Evolutionary conservation across 2,113 vertebrate genomes (phyloP).

Genomic region (Petrocephalus microphthalmus): DNA sequence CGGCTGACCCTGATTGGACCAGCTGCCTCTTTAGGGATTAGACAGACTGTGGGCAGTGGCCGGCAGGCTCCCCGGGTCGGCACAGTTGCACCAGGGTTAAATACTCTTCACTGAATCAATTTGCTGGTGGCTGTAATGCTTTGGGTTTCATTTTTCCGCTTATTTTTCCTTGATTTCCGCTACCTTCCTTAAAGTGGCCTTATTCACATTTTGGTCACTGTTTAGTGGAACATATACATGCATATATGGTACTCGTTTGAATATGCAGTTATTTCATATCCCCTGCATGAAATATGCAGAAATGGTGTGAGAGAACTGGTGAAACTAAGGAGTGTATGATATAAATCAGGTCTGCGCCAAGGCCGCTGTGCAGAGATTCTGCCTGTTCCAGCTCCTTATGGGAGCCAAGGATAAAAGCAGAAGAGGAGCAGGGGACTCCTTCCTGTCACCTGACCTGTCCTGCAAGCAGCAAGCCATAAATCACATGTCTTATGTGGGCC

Average conservation of each 20-base stretch:
- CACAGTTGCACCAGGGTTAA: not conserved
- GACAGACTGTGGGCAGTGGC: not conserved
- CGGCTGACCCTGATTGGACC: not conserved
- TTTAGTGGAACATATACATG: not conserved
- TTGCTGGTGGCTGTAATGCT: not conserved
- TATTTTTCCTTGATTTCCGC: not conserved
- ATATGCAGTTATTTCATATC: not conserved
- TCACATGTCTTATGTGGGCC: not conserved
- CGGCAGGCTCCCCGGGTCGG: not conserved
- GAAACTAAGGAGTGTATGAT: not conserved
- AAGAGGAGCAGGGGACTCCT: not conserved
- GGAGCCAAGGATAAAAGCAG: not conserved
- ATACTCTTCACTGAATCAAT: not conserved
- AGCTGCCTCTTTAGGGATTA: not conserved
- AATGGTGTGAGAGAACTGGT: not conserved
- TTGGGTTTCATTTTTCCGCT: not conserved
- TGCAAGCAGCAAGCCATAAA: not conserved
- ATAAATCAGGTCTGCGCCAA: conserved; percentile 3
- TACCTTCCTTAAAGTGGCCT: not conserved
- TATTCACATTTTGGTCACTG: not conserved
- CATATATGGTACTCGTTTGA: not conserved
- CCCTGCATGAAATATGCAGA: not conserved
- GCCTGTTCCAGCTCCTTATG: not conserved
- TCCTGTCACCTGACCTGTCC: not conserved
- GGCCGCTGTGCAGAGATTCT: not conserved